A percentile compares a stretch with the other conserved stretches of the same genome.
These are phyloP conservation scores for Eidolon dupreanum DNA, from an alignment of 2,797 vertebrate genomes.

Conservation along the genomic window DNA sequence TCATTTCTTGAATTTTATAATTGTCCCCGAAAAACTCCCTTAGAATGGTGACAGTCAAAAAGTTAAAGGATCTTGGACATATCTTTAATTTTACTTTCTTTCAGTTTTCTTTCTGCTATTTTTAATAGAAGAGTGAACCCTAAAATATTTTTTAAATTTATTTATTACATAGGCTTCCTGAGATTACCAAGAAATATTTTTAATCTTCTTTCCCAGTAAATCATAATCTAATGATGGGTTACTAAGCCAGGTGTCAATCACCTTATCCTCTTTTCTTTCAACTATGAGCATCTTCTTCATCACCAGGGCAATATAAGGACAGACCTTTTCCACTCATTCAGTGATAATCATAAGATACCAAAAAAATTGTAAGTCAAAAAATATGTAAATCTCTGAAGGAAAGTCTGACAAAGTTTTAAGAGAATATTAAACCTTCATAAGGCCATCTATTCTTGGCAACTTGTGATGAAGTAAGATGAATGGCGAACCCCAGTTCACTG, in stretches of 20 bases:
- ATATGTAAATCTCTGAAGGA: background rate
- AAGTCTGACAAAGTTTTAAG: background rate
- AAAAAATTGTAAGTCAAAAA: slow-evolving; percentile 17
- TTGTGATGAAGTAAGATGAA: background rate
- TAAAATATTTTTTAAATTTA: background rate
- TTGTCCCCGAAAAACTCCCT: background rate
- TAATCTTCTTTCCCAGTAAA: background rate
- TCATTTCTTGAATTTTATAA: background rate
- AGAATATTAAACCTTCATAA: background rate
- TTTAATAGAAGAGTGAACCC: background rate
- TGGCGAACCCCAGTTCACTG: background rate
- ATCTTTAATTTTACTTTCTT: slow-evolving; percentile 13
- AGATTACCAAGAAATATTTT: background rate
- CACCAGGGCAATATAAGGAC: background rate
- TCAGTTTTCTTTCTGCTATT: background rate
- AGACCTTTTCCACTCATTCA: background rate
- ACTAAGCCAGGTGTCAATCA: background rate
- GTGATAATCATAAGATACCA: background rate
- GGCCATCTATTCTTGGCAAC: background rate
- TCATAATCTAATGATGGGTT: background rate
- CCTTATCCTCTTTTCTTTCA: background rate
- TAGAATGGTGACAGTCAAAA: background rate
- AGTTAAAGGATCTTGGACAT: background rate
- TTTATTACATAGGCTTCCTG: background rate
- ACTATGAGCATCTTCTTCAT: background rate